Evolutionary conservation across 1,140 invertebrate genomes (phyloP).

Genomic region (Drosophila trapezifrons): DNA sequence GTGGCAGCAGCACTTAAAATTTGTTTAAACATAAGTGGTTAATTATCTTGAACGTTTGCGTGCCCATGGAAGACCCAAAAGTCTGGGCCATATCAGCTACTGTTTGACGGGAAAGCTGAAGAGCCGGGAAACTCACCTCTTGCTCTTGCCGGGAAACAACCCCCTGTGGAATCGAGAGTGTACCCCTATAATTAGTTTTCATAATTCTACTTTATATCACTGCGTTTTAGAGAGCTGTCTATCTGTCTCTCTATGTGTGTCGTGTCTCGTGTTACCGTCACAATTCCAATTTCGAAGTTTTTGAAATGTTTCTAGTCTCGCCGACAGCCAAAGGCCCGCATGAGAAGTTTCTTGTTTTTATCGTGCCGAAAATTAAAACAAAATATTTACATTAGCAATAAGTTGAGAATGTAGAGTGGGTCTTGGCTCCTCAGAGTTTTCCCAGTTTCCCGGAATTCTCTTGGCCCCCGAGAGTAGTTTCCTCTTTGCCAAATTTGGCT

Average conservation of each 20-base stretch:
- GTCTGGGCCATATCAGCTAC: constrained; percentile 38
- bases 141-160: neutral
- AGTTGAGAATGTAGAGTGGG: constrained; percentile 46
- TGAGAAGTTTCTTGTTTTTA: constrained; percentile 63
- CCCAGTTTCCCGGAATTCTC: constrained; percentile 31
- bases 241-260: constrained; percentile 37
- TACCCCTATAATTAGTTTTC: constrained; percentile 79
- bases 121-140: constrained; percentile 27
- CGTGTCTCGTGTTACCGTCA: constrained; percentile 45
- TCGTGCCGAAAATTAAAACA: constrained; percentile 68
- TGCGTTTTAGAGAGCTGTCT: constrained; percentile 64
- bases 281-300: constrained; percentile 55
- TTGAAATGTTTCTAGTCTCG: constrained; percentile 13
- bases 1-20: constrained; percentile 65
- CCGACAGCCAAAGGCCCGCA: constrained; percentile 49
- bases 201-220: constrained; percentile 78
- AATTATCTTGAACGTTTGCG: constrained; percentile 78
- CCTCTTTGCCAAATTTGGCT: constrained; percentile 38
- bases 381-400: constrained; percentile 80
- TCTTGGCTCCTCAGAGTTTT: constrained; percentile 10
- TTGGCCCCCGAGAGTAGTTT: constrained; percentile 17
- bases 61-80: constrained; percentile 43
- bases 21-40: constrained; percentile 82
- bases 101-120: constrained; percentile 31
- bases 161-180: constrained; percentile 15